These are phyloP conservation scores for Lepus americanus DNA, from an alignment of 2,113 vertebrate genomes.

Conservation along the genomic window DNA sequence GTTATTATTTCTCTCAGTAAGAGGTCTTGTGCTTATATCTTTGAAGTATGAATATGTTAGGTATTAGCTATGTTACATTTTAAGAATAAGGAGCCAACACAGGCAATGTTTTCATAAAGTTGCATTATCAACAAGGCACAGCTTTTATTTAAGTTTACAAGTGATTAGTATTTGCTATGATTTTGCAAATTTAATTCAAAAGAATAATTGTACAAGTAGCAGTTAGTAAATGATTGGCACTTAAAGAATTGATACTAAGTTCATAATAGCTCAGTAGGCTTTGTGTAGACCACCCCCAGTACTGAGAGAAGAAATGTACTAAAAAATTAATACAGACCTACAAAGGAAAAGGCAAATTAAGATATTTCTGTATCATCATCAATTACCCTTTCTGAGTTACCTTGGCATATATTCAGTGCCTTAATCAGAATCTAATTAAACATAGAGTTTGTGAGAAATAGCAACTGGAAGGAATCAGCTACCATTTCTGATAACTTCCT, in stretches of 20 bases:
- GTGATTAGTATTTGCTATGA: constrained; percentile 22
- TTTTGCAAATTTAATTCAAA: constrained; percentile 40
- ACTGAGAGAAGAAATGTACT: background rate
- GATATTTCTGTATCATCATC: constrained; percentile 12
- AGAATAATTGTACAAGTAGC: constrained; percentile 1
- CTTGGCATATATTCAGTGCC: background rate
- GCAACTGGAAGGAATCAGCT: background rate
- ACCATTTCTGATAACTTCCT: background rate
- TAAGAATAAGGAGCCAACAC: constrained; percentile 17
- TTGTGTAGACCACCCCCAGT: background rate
- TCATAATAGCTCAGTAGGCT: background rate
- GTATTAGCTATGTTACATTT: background rate
- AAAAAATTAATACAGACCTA: background rate
- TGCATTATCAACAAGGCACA: background rate
- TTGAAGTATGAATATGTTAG: constrained; percentile 26
- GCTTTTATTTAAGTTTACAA: constrained; percentile 34
- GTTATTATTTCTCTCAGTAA: constrained; percentile 38
- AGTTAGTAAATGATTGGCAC: constrained; percentile 11
- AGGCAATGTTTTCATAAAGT: background rate
- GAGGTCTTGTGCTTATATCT: background rate
- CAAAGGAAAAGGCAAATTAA: constrained; percentile 6
- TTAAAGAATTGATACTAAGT: background rate
- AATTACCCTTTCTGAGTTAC: background rate
- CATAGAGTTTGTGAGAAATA: background rate
- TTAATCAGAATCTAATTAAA: constrained; percentile 33